Evolutionary conservation across 2,797 vertebrate species (phyloP).

Genomic region (Kryptopterus vitreolus): DNA sequence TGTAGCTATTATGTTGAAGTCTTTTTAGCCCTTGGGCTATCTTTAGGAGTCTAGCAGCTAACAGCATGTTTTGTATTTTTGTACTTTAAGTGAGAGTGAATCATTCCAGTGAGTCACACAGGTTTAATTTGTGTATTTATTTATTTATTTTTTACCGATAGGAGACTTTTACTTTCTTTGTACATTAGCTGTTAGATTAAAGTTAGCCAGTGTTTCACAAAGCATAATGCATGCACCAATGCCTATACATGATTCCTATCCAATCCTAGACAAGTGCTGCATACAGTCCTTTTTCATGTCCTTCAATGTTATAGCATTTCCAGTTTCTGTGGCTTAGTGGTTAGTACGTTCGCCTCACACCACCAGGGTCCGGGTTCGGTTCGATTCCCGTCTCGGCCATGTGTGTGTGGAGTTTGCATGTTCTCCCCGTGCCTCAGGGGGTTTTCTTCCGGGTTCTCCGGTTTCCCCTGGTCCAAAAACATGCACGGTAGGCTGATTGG

Average conservation of each 20-base stretch:
- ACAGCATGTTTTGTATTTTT: background rate
- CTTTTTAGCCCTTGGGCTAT: background rate
- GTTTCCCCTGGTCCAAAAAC: no score
- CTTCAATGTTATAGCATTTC: background rate
- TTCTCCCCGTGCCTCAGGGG: no score
- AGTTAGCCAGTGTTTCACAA: background rate
- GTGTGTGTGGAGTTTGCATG: no score
- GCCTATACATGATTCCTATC: background rate
- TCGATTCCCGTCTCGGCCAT: no score
- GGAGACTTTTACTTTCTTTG: background rate
- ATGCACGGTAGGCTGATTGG: no score
- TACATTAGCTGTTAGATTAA: background rate
- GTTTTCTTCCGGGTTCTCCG: no score
- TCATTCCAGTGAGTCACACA: background rate
- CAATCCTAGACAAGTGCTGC: background rate
- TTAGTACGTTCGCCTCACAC: no score
- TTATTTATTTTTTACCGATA: background rate
- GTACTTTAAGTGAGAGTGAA: background rate
- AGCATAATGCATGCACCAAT: background rate
- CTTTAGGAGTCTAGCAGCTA: background rate
- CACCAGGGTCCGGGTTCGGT: no score
- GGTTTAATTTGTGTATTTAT: background rate
- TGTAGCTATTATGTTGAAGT: background rate
- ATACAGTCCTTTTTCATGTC: background rate
- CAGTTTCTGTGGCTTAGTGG: no score